Base-by-base conservation (phyloP, 2,113 vertebrate species). In the Toxotes jaculatrix region DNA sequence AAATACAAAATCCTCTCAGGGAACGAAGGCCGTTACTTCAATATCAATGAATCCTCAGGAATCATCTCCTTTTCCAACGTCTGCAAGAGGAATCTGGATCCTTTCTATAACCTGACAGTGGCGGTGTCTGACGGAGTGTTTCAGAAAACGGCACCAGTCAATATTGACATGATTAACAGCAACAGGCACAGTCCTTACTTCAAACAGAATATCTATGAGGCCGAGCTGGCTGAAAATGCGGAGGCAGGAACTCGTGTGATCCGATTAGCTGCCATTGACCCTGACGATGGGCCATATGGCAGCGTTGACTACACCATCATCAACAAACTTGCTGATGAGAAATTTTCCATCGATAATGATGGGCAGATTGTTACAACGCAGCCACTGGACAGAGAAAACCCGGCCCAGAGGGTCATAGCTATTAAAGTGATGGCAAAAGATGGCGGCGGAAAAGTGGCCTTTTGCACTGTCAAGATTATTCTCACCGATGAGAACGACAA, bases 401-500 rank as follows among this genome's bases (percentile, higher is more conserved):
- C 97, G 4, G 95, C 95, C 3, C 98, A 99, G 85, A 96, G 96
- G 70, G 96, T 99, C 43, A 97, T 99, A 13, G 97, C 97, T 32
- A 97, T 99, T 86, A 99, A 98, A 93, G 96, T 99, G 42, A 98
- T 98, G 98, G 98, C 98, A 34, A 97, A 96, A 83, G 98, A 99
- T 3, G 97, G 97, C 0, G 98, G 98, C 2, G 98, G 98, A 9
- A 97, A 95, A 82, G 98, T 98, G 77, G 98, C 96, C 0, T 99
- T 99, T 89, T 99, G 98, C 91, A 98, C 97, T 0, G 97, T 99
- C 27, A 98, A 97, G 91, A 98, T 99, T 63, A 99, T 99, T 61
- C 96, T 99, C 43, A 98, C 97, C 0, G 98, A 99, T 4, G 97
- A 99, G 89, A 99, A 99, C 34, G 98, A 99, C 93, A 99, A 99